phyloP scores from a whole-genome alignment of 1,140 invertebrate species.

The Coboldia fuscipes region DNA sequence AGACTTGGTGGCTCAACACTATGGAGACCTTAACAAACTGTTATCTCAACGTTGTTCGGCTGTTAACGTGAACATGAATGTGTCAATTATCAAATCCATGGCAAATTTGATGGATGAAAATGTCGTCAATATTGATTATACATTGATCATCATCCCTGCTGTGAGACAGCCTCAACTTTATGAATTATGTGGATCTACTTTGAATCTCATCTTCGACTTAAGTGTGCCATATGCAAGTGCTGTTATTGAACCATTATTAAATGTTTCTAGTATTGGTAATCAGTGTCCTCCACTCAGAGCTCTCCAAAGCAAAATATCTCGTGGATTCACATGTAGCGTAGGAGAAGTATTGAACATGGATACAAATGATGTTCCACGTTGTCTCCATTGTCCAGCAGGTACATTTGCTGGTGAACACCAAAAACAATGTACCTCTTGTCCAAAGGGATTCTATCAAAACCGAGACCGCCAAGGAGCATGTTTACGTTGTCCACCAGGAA shows the following conservation, averaged over 20 bases:
- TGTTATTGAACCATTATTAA: slow-evolving; percentile 73
- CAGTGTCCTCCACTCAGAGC: slow-evolving; percentile 78
- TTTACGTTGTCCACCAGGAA: slow-evolving; percentile 71
- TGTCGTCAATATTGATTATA: slow-evolving; percentile 69
- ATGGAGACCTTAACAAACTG: slow-evolving; percentile 53
- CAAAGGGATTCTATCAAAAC: slow-evolving; percentile 81
- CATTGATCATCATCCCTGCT: slow-evolving; percentile 68
- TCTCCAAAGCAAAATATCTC: slow-evolving; percentile 57
- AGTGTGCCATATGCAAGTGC: slow-evolving; percentile 79
- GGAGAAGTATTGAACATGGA: slow-evolving; percentile 88
- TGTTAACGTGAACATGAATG: slow-evolving; percentile 87
- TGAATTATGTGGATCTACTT: slow-evolving; percentile 80
- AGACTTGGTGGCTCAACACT: slow-evolving; percentile 61
- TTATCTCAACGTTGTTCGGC: slow-evolving; percentile 81
- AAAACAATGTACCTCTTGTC: slow-evolving; percentile 72
- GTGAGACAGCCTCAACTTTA: slow-evolving; percentile 76
- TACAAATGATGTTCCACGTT: slow-evolving; percentile 76
- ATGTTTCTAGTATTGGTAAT: slow-evolving; percentile 71
- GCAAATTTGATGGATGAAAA: slow-evolving; percentile 62
- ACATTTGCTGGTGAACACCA: slow-evolving; percentile 77
- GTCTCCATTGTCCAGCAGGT: slow-evolving; percentile 86
- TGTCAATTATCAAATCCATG: slow-evolving; percentile 64
- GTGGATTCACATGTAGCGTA: slow-evolving; percentile 80
- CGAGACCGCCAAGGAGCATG: slow-evolving; percentile 70
- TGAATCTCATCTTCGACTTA: slow-evolving; percentile 83